Conservation (phyloP, 2,113 vertebrate genomes). For the Prionailurus bengalensis region DNA sequence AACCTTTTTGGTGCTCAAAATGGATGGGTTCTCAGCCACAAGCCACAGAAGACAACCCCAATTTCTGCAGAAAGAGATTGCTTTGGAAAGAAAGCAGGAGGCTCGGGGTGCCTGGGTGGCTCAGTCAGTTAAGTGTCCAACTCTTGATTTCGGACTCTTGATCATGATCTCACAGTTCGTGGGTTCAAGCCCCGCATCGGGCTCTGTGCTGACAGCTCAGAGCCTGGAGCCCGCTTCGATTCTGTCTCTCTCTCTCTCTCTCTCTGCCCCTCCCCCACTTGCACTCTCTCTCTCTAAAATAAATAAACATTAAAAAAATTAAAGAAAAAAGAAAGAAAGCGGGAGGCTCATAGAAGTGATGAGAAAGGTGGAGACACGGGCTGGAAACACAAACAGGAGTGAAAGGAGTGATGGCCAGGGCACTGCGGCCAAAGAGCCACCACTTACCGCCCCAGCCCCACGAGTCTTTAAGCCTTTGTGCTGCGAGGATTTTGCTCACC, state of each 20-base stretch:
- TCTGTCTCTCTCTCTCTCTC: no score
- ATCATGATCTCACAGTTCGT: no score
- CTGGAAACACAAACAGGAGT: neutral
- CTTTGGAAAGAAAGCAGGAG: neutral
- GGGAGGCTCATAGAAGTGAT: neutral
- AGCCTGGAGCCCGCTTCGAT: no score
- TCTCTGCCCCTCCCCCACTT: no score
- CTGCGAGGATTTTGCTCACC: accelerated
- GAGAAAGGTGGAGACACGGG: no score
- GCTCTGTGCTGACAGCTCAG: no score
- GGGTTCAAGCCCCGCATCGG: no score
- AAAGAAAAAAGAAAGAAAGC: neutral
- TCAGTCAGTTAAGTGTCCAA: no score
- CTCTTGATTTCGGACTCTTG: no score
- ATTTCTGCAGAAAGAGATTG: neutral
- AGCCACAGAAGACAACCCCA: neutral
- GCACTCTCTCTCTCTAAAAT: no score
- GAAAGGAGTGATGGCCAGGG: neutral
- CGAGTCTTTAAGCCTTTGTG: accelerated
- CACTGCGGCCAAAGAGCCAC: accelerated
- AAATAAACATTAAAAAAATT: no score
- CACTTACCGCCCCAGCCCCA: neutral
- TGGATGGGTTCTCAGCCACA: neutral
- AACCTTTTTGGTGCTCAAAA: neutral
- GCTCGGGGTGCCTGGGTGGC: no score